Conservation (phyloP, 2,113 vertebrate species). For the Plectropomus leopardus region DNA sequence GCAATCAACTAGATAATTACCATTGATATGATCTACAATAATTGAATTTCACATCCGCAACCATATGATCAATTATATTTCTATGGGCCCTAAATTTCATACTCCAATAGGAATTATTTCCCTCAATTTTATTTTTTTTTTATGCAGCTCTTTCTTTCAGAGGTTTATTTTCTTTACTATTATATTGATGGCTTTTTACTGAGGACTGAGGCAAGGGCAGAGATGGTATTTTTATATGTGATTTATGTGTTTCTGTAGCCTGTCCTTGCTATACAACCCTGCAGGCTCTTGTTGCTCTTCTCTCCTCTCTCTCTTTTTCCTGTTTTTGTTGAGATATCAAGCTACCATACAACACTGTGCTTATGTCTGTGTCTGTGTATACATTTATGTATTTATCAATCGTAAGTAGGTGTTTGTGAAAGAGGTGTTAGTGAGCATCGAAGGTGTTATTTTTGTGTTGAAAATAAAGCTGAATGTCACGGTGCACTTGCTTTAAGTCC, state of each 20-base stretch:
- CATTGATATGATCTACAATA: neutral
- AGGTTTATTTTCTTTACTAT: neutral
- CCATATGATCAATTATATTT: neutral
- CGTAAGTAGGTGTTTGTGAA: constrained; percentile 1
- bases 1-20: constrained; percentile 4
- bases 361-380: neutral
- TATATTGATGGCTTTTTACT: constrained; percentile 11
- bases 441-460: constrained; percentile 1
- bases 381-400: neutral
- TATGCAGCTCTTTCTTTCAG: neutral
- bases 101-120: neutral
- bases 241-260: constrained; percentile 45
- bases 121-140: neutral
- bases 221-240: constrained; percentile 28
- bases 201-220: constrained; percentile 24
- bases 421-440: neutral
- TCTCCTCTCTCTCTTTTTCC: neutral
- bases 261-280: constrained; percentile 30
- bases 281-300: neutral
- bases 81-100: neutral
- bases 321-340: neutral
- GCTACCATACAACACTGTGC: neutral
- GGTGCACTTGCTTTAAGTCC: neutral
- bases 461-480: neutral
- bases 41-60: constrained; percentile 2